Conservation (phyloP, 2,888 invertebrate species). For the Limnephilus lunatus region DNA sequence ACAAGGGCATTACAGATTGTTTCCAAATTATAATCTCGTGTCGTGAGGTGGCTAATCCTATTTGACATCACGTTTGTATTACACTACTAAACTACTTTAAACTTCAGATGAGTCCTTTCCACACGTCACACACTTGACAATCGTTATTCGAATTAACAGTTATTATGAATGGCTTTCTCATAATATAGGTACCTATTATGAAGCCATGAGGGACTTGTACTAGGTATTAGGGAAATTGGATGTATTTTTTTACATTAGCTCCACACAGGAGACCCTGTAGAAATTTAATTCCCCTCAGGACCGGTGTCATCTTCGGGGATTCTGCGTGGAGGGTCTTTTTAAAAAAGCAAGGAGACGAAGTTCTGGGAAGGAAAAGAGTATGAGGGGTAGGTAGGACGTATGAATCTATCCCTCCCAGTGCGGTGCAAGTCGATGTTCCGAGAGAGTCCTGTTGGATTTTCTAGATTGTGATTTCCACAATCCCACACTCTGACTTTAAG, state of each 20-base stretch:
- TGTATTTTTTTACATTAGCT: background rate
- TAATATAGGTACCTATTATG: background rate
- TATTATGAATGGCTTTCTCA: conserved; percentile 6
- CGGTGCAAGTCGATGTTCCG: too few relatives aligned
- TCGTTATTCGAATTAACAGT: conserved; percentile 4
- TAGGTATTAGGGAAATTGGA: background rate
- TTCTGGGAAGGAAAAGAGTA: too few relatives aligned
- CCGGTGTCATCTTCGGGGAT: too few relatives aligned
- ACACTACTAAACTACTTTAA: background rate
- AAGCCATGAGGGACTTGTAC: background rate
- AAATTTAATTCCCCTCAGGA: too few relatives aligned
- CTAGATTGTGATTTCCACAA: too few relatives aligned
- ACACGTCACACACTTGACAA: conserved; percentile 4
- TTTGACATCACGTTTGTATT: conserved; percentile 53
- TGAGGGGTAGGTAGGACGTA: too few relatives aligned
- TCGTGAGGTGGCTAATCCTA: conserved; percentile 58
- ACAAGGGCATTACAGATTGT: conserved; percentile 47
- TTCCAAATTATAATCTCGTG: conserved; percentile 61
- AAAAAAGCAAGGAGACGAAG: too few relatives aligned
- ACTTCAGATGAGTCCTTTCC: background rate
- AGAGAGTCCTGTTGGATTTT: too few relatives aligned
- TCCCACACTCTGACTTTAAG: too few relatives aligned
- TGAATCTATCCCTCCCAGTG: too few relatives aligned
- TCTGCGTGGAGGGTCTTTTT: too few relatives aligned
- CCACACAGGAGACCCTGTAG: background rate